Evolutionary conservation across 1,140 invertebrate species (phyloP).

Genomic region (Colletes gigas): DNA sequence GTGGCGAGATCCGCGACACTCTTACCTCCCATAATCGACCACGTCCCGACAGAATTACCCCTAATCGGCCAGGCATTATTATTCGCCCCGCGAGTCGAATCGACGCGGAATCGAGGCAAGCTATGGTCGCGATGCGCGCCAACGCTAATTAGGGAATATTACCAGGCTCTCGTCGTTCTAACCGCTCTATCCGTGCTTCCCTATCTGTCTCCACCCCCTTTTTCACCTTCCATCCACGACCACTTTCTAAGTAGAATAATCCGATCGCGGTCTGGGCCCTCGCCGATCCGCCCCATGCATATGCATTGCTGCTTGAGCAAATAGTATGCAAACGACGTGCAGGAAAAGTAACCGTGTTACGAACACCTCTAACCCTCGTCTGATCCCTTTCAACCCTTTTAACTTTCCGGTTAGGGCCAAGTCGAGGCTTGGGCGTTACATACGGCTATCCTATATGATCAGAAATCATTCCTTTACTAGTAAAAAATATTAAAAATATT

Average conservation of each 20-base stretch:
- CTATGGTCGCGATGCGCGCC: constrained; percentile 41
- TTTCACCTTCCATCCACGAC: constrained; percentile 2
- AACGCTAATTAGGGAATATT: constrained; percentile 72
- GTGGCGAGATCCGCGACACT: neutral
- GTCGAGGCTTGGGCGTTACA: neutral
- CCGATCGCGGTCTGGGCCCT: constrained; percentile 54
- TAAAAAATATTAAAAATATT: no score
- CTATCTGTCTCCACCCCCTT: constrained; percentile 25
- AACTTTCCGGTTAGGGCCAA: neutral
- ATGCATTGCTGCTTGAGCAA: constrained; percentile 75
- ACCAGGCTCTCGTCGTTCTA: constrained; percentile 47
- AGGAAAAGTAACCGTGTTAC: constrained; percentile 71
- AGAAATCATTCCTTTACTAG: no score
- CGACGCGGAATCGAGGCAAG: constrained; percentile 14
- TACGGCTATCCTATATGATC: neutral
- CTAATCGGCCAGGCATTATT: constrained; percentile 39
- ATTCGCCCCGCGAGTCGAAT: constrained; percentile 30
- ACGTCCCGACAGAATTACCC: neutral
- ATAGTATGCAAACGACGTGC: constrained; percentile 75
- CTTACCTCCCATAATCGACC: constrained; percentile 23
- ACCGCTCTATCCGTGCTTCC: constrained; percentile 4
- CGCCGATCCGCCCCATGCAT: constrained; percentile 71
- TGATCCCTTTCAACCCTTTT: constrained; percentile 35
- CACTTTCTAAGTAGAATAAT: constrained; percentile 47
- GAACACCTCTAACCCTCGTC: constrained; percentile 43